Evolutionary conservation across 2,888 invertebrate genomes (phyloP), one percentile per base, ranked within the genome.

Genomic region (Girardia tigrina): DNA sequence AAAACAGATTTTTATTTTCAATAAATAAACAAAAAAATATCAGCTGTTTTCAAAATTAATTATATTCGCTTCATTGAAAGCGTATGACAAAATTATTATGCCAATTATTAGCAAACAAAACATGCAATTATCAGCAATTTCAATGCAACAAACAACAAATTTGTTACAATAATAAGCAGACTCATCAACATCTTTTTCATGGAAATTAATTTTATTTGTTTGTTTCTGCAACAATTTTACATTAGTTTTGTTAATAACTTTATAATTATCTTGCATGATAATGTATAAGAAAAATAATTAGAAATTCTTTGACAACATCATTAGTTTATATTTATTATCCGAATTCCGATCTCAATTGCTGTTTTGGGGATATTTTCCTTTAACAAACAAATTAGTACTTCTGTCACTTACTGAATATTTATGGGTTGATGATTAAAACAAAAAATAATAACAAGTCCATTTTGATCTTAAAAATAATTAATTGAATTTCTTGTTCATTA

Each of bases 1-100:
- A 56, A 36, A 56, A 56, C 56, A 56, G 56, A 56, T 23, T 56
- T 23, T 20, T 16, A 56, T 12, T n/a, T 56, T 56, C 56, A 12
- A 56, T 56, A 56, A 12, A 56, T 56, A 56, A 12, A 56, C 56
- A 56, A 56, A n/a, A n/a, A n/a, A 56, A 56, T 56, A 56, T 56
- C 56, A 56, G 56, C 8, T 56, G 56, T 56, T 56, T 56, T 56
- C 56, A 56, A 56, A 56, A 56, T 56, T 56, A 56, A 56, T 56
- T 56, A 56, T n/a, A 16, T 56, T n/a, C 56, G 23, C 20, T 56
- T 56, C 56, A 23, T 12, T 56, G 56, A 56, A 56, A 56, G 56
- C 56, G 56, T 56, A 56, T 56, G 56, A 56, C 56, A 56, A 56
- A 56, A 56, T 56, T 56, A 56, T 56, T 56, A 56, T 56, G 56